Conservation (phyloP, 2,113 vertebrate species). For the Hemibates koningsi region DNA sequence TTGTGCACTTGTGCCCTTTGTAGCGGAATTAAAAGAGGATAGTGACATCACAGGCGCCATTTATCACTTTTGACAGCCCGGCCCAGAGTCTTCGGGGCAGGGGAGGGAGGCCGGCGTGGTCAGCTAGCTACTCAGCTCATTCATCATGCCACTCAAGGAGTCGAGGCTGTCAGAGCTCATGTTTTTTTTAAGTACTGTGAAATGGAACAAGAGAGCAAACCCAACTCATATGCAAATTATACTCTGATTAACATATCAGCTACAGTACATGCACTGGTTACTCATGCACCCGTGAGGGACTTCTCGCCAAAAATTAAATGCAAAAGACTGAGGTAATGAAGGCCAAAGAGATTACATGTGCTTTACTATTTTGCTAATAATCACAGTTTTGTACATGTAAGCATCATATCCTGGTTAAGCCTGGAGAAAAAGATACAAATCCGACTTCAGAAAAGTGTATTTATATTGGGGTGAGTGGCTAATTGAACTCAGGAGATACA, state of each 20-base stretch:
- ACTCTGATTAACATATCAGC: not conserved
- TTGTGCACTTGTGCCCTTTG: not conserved
- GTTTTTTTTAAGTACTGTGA: slow-evolving; percentile 30
- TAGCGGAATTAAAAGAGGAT: slow-evolving; percentile 6
- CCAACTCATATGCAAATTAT: not conserved
- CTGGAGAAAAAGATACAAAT: not conserved
- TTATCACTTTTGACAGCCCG: slow-evolving; percentile 45
- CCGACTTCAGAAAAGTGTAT: not conserved
- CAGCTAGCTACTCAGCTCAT: slow-evolving; percentile 8
- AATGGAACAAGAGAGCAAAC: slow-evolving; percentile 4
- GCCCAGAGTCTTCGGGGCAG: not conserved
- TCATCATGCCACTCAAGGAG: slow-evolving; percentile 23
- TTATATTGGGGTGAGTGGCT: not conserved
- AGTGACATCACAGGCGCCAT: slow-evolving; percentile 30
- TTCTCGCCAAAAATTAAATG: not conserved
- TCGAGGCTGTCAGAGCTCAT: slow-evolving; percentile 4
- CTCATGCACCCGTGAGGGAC: not conserved
- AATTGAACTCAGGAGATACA: not conserved
- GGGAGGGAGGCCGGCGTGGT: not conserved
- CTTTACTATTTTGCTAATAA: not conserved
- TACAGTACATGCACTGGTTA: not conserved
- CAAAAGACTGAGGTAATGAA: not conserved
- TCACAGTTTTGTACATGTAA: not conserved
- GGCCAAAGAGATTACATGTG: not conserved
- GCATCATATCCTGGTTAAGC: not conserved